Evolutionary conservation across 2,888 invertebrate species (phyloP), one percentile per base, ranked within the genome.

Genomic region (Carcina quercana): DNA sequence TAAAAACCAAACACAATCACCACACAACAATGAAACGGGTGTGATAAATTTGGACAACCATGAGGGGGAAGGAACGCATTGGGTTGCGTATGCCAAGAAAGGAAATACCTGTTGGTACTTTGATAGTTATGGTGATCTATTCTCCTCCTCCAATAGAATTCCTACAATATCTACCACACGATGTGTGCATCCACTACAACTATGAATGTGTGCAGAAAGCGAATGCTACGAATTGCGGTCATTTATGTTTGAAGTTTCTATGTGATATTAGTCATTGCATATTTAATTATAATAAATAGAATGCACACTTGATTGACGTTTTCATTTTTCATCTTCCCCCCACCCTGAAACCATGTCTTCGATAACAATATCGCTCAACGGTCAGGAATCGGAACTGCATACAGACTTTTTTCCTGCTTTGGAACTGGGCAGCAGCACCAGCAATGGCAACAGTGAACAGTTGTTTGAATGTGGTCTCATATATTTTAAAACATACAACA

Each of bases 81-180:
- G 66, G 63, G 50, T 59, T 44, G 50, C 57, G 26, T 65, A 61
- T 38, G 47, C 35, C 15, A 65, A 66, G 47, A 34, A 42, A 3
- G 39, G 42, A 12, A 35, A 52, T 27, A 19, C 45, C 15, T 45
- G 58, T 11, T 37, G 47, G 27, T 69, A 69, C 41, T 69, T 56
- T 45, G 62, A 68, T 35, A 60, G 59, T 30, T 68, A 58, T 42
- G 65, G 65, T 2, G 53, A 66, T 40, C 40, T 61, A 11, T n/a
- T n/a, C n/a, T n/a, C 42, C 43, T 27, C 60, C 61, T 3, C 55
- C 59, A 1, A 10, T 29, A 28, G 58, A 62, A 44, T 22, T 37
- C 3, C 15, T 30, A 11, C 24, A 24, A 20, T 32, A 35, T 24
- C 2, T 32, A 12, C 10, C 13, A 57, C 50, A 56, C 3, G 59